phyloP scores from a whole-genome alignment of 37 sponge, comb jelly and placozoan species.

The Ianthella basta region DNA sequence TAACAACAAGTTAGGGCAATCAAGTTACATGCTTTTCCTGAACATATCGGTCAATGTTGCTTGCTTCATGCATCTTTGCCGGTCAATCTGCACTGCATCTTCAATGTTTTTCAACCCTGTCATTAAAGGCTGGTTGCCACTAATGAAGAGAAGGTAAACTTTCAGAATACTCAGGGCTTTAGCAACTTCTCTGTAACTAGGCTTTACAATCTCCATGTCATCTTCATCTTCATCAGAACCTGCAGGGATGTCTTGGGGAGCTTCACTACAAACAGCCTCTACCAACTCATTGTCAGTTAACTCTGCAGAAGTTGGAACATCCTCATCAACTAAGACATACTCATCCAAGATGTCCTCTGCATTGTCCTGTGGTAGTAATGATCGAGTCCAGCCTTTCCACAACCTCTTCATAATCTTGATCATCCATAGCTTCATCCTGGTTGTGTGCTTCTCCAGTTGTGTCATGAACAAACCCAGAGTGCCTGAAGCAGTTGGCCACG shows the following conservation, averaged over 20 bases:
- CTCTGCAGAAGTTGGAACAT: slow-evolving; percentile 30
- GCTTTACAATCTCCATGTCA: slow-evolving; percentile 8
- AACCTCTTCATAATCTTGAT: slow-evolving; percentile 26
- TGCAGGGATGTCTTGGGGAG: slow-evolving; percentile 1
- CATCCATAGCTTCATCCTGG: slow-evolving; percentile 35
- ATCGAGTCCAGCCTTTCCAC: slow-evolving; percentile 24
- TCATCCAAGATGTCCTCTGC: slow-evolving; percentile 33
- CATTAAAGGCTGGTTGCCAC: slow-evolving; percentile 16
- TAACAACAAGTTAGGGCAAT: too few species aligned
- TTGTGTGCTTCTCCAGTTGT: slow-evolving; percentile 12
- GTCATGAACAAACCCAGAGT: slow-evolving; percentile 25
- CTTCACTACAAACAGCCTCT: slow-evolving; percentile 3
- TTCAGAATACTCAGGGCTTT: slow-evolving; percentile 10
- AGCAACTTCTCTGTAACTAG: slow-evolving; percentile 31
- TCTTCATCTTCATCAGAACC: slow-evolving; percentile 21
- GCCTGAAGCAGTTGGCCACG: slow-evolving; percentile 28
- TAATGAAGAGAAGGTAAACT: slow-evolving; percentile 29
- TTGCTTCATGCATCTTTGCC: slow-evolving; percentile 23
- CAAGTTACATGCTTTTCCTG: slow-evolving; percentile 11
- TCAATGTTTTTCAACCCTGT: slow-evolving; percentile 9
- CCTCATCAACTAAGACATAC: slow-evolving; percentile 14
- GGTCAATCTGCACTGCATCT: slow-evolving; percentile 25
- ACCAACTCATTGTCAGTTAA: slow-evolving; percentile 4
- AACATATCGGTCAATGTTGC: slow-evolving; percentile 33
- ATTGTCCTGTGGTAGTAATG: slow-evolving; percentile 26